Conservation (phyloP, 2,888 invertebrate species). For the Axea sp. region DNA sequence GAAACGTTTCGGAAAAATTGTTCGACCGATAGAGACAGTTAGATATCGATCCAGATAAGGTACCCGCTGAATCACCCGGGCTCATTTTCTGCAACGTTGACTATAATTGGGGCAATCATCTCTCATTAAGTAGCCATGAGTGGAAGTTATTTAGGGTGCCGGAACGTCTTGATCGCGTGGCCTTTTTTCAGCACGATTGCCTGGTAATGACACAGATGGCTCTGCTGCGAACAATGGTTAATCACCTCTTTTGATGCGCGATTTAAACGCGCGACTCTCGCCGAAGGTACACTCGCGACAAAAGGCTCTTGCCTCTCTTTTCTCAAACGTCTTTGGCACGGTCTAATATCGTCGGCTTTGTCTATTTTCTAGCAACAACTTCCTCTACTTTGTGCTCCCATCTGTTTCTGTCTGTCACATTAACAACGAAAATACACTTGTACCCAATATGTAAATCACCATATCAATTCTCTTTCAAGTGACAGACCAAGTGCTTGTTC, state of each 20-base stretch:
- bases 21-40: constrained; percentile 4
- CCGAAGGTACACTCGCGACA: background rate
- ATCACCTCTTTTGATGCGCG: constrained; percentile 9
- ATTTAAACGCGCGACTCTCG: background rate
- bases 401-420: constrained; percentile 47
- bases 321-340: background rate
- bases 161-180: constrained; percentile 43
- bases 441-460: constrained; percentile 51
- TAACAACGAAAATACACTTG: constrained; percentile 53
- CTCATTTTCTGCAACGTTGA: constrained; percentile 73
- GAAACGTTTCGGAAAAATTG: background rate
- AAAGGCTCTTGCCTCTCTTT: constrained; percentile 2
- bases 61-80: constrained; percentile 30
- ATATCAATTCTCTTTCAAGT: constrained; percentile 47
- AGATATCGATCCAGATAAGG: constrained; percentile 39
- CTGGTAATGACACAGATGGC: constrained; percentile 8
- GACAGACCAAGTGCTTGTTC: constrained; percentile 48
- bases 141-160: constrained; percentile 61
- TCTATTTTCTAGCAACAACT: constrained; percentile 21
- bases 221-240: constrained; percentile 23
- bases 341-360: background rate
- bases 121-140: constrained; percentile 67
- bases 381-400: constrained; percentile 23
- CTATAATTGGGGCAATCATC: constrained; percentile 75
- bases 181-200: constrained; percentile 22